Conservation (phyloP, 2,797 vertebrate genomes). For the Denticeps clupeoides region DNA sequence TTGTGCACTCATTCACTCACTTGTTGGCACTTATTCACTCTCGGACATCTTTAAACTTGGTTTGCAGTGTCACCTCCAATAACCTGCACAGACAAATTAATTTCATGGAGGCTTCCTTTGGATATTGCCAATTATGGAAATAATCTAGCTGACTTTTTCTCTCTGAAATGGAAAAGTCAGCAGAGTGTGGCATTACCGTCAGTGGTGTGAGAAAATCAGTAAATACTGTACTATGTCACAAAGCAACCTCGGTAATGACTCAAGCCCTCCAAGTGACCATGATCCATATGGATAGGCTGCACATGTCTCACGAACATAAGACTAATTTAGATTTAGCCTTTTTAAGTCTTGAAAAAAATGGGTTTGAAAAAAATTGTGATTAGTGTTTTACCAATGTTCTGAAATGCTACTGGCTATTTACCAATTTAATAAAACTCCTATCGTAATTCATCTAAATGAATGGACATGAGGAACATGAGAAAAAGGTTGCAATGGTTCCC, state of each 20-base stretch:
- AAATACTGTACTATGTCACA: constrained; percentile 7
- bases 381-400: too few species aligned
- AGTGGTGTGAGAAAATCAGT: constrained; percentile 17
- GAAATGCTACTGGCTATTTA: too few species aligned
- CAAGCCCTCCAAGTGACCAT: not conserved
- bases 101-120: constrained; percentile 52
- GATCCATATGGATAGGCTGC: not conserved
- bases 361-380: too few species aligned
- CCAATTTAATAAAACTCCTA: too few species aligned
- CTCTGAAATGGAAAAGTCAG: constrained; percentile 38
- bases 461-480: too few species aligned
- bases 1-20: not conserved
- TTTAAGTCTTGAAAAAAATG: too few species aligned
- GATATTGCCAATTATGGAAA: constrained; percentile 46
- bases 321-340: too few species aligned
- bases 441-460: too few species aligned
- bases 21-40: not conserved
- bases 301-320: too few species aligned
- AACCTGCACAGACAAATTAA: constrained; percentile 38
- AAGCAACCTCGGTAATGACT: constrained; percentile 2
- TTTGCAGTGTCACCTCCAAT: constrained; percentile 27
- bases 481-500: too few species aligned
- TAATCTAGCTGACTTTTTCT: constrained; percentile 25
- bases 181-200: constrained; percentile 33
- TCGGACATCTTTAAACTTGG: not conserved